Percentiles rank a stretch among this genome's conserved stretches.
These are phyloP conservation scores for Psylliodes chrysocephalus DNA, from an alignment of 2,888 invertebrate genomes.

Conservation along the genomic window DNA sequence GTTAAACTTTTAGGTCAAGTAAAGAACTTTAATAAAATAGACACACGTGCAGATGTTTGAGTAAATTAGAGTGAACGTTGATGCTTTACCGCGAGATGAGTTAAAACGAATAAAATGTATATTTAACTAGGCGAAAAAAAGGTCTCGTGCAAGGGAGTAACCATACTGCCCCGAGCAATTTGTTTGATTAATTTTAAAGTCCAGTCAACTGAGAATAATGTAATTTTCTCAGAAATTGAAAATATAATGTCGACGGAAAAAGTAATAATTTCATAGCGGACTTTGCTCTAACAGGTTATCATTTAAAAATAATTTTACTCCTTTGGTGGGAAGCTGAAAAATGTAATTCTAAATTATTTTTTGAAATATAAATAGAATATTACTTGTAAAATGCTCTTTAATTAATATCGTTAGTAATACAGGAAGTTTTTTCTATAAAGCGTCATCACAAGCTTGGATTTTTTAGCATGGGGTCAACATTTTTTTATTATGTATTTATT, in stretches of 20 bases:
- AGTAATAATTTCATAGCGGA: slow-evolving; percentile 16
- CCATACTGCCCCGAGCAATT: slow-evolving; percentile 24
- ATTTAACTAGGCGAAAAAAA: slow-evolving; percentile 19
- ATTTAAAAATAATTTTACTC: slow-evolving; percentile 1
- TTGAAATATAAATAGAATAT: too few species aligned
- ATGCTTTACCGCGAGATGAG: background rate
- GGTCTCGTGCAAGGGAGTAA: slow-evolving; percentile 20
- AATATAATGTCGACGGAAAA: slow-evolving; percentile 9
- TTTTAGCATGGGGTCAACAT: too few species aligned
- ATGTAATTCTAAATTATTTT: too few species aligned
- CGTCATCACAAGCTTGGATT: too few species aligned
- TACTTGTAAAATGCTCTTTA: too few species aligned
- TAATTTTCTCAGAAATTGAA: slow-evolving; percentile 23
- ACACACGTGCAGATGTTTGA: too few species aligned
- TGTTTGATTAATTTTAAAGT: slow-evolving; percentile 27
- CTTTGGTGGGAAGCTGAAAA: too few species aligned
- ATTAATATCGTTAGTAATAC: too few species aligned
- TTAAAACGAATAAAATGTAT: slow-evolving; percentile 7
- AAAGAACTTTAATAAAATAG: too few species aligned
- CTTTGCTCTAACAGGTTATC: background rate
- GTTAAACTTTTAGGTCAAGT: too few species aligned
- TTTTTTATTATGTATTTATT: too few species aligned
- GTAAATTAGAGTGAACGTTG: background rate
- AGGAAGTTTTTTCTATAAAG: too few species aligned
- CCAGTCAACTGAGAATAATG: slow-evolving; percentile 17